A percentile compares a stretch with the other conserved stretches of the same genome.
Conservation (phyloP, 2,113 vertebrate species). For the Oreochromis aureus region DNA sequence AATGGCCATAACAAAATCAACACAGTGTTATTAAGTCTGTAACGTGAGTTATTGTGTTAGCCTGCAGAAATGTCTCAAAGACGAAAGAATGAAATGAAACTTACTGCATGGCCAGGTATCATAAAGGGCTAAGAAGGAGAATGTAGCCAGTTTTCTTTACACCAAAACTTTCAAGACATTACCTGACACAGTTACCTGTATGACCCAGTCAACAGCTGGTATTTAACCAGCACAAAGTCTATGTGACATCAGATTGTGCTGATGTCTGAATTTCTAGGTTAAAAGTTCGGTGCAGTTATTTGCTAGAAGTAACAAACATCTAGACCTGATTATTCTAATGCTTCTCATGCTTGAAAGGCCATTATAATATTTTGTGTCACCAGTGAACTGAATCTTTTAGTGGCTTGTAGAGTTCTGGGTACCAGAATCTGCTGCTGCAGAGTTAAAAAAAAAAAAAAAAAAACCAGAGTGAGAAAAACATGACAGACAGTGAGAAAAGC, state of each 20-base stretch:
- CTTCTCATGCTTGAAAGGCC: not conserved
- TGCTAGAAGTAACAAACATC: not conserved
- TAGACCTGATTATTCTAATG: not conserved
- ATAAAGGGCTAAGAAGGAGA: not conserved
- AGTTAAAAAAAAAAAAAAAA: no score
- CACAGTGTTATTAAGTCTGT: not conserved
- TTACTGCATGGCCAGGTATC: accelerated
- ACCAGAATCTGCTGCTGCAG: not conserved
- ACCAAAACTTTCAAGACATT: not conserved
- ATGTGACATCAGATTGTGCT: not conserved
- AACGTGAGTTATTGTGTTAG: not conserved
- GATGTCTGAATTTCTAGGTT: not conserved
- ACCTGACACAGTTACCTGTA: not conserved
- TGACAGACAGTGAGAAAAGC: not conserved
- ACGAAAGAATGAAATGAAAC: not conserved
- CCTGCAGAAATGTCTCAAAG: not conserved
- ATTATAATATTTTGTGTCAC: not conserved
- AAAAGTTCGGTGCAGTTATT: not conserved
- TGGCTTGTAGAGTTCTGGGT: not conserved
- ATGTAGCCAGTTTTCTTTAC: not conserved
- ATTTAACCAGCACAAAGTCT: not conserved
- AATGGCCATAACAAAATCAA: not conserved
- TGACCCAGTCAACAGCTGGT: not conserved
- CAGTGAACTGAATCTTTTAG: not conserved
- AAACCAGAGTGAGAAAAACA: not conserved